phyloP scores from a whole-genome alignment of 2,888 invertebrate genomes.

The Acleris holmiana region DNA sequence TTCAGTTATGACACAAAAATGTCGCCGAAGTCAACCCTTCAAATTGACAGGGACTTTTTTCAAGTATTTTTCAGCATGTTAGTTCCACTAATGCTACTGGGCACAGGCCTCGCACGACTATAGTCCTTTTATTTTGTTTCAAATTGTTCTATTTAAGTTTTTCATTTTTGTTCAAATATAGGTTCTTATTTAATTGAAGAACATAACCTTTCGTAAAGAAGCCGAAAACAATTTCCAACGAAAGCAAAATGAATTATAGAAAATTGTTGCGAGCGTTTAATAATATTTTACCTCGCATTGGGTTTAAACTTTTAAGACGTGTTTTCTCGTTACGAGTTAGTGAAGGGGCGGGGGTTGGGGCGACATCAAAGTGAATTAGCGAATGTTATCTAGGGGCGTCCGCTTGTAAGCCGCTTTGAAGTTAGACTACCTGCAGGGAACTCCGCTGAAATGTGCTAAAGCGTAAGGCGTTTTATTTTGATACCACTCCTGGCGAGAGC shows the following conservation, averaged over 20 bases:
- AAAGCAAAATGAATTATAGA: constrained; percentile 61
- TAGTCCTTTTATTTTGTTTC: too few relatives aligned
- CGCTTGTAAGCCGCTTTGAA: constrained; percentile 82
- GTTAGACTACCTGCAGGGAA: constrained; percentile 73
- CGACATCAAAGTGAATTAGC: constrained; percentile 83
- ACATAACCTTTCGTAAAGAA: constrained; percentile 55
- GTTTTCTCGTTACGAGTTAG: constrained; percentile 73
- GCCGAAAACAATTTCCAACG: constrained; percentile 63
- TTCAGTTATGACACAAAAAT: too few relatives aligned
- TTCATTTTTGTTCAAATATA: constrained; percentile 5
- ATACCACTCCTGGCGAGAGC: constrained; percentile 51
- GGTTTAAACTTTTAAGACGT: constrained; percentile 77
- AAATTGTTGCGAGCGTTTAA: constrained; percentile 72
- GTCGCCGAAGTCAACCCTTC: too few relatives aligned
- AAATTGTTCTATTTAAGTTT: not conserved
- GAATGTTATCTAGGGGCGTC: constrained; percentile 83
- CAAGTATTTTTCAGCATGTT: too few relatives aligned
- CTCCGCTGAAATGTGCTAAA: constrained; percentile 67
- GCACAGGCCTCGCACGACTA: too few relatives aligned
- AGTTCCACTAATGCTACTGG: too few relatives aligned
- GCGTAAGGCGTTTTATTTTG: constrained; percentile 67
- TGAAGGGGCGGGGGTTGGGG: constrained; percentile 56
- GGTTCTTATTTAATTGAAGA: constrained; percentile 39
- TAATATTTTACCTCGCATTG: constrained; percentile 68
- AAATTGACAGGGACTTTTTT: too few relatives aligned